Percentiles rank a stretch among this genome's conserved stretches.
These are phyloP conservation scores for Xestia sexstrigata DNA, from an alignment of 2,888 invertebrate genomes.

Conservation along the genomic window DNA sequence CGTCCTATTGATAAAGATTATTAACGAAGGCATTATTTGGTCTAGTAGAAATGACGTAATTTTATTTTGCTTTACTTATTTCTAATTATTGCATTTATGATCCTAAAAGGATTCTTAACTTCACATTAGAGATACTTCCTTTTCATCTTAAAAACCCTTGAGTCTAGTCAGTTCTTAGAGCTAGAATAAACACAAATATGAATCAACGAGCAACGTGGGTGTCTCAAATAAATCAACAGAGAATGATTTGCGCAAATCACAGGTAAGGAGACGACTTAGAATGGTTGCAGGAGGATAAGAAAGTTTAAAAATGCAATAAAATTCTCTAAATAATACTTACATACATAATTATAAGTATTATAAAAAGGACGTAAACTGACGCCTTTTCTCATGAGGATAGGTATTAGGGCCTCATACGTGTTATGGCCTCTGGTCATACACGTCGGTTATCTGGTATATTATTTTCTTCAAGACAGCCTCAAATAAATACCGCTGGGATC, in stretches of 20 bases:
- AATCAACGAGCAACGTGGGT: slow-evolving; percentile 66
- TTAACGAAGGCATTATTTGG: too few relatives aligned
- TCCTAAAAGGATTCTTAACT: background rate
- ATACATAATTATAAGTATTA: background rate
- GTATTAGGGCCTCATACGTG: too few relatives aligned
- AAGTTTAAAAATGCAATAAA: background rate
- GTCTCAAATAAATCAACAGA: slow-evolving; percentile 66
- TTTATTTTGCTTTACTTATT: too few relatives aligned
- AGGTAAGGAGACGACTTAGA: slow-evolving; percentile 55
- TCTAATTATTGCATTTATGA: too few relatives aligned
- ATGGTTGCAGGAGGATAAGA: slow-evolving; percentile 33
- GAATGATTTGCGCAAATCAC: slow-evolving; percentile 70
- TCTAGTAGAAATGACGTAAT: too few relatives aligned
- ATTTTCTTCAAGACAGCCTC: background rate
- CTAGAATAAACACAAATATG: slow-evolving; percentile 60
- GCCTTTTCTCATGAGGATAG: background rate
- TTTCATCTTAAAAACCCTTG: background rate
- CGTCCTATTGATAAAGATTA: too few relatives aligned
- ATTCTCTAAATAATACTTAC: background rate
- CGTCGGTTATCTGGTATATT: background rate
- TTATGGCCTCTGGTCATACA: too few relatives aligned
- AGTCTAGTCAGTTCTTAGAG: slow-evolving; percentile 19
- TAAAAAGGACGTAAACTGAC: background rate
- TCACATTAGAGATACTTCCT: background rate
- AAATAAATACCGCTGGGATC: background rate